Conservation (phyloP, 2,888 invertebrate species). For the Oegoconia quadripuncta region DNA sequence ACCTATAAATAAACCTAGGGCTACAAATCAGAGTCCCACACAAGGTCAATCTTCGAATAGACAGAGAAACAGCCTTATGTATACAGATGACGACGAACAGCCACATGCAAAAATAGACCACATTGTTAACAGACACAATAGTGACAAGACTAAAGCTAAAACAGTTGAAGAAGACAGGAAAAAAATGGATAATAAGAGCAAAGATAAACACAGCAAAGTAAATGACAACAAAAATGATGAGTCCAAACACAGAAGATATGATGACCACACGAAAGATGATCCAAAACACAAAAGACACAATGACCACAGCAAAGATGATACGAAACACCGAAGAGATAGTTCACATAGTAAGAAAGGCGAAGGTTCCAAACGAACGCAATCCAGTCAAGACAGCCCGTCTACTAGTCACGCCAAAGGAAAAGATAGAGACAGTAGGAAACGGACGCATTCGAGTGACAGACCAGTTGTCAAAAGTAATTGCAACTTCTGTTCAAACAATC, state of each 20-base stretch:
- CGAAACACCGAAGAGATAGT: conserved; percentile 11
- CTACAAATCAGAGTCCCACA: neutral
- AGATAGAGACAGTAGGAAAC: conserved; percentile 9
- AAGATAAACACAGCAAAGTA: conserved; percentile 6
- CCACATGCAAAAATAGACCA: conserved; percentile 66
- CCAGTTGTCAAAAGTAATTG: neutral
- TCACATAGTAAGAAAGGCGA: neutral
- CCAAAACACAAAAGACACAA: conserved; percentile 6
- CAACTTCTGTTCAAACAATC: neutral
- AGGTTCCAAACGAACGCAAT: neutral
- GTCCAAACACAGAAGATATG: conserved; percentile 3
- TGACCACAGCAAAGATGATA: conserved; percentile 8
- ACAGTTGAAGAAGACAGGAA: conserved; percentile 1
- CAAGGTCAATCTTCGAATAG: conserved; percentile 19
- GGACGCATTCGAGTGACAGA: conserved; percentile 6
- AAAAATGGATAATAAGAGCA: neutral
- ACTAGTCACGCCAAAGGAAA: neutral
- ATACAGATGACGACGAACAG: conserved; percentile 58
- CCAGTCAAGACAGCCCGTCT: neutral
- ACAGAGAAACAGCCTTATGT: conserved; percentile 64
- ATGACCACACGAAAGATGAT: conserved; percentile 2
- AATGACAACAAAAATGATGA: conserved; percentile 5
- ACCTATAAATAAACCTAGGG: conserved; percentile 30
- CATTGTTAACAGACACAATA: conserved; percentile 50
- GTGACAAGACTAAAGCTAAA: conserved; percentile 31